phyloP scores from a whole-genome alignment of 2,888 invertebrate species.

The Ceramica pisi region DNA sequence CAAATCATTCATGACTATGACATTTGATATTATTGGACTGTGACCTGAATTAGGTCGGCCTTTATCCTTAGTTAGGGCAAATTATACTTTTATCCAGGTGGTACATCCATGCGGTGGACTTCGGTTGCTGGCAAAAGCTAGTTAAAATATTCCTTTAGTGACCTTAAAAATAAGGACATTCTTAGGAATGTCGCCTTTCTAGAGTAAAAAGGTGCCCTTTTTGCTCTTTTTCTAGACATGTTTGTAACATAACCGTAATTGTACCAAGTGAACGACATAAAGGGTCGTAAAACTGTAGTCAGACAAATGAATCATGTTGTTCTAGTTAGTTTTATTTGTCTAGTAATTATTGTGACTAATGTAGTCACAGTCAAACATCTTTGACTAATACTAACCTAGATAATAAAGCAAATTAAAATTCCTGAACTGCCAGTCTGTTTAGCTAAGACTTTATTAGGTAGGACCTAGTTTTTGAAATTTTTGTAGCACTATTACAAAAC shows the following conservation, averaged over 20 bases:
- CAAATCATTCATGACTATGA: too few relatives aligned
- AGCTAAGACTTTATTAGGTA: neutral
- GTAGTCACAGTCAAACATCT: conserved; percentile 25
- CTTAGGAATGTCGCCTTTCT: neutral
- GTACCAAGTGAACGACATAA: conserved; percentile 11
- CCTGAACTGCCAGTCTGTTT: neutral
- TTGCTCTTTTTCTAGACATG: conserved; percentile 19
- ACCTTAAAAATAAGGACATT: conserved; percentile 19
- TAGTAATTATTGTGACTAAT: conserved; percentile 28
- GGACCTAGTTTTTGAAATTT: neutral
- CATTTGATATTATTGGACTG: too few relatives aligned
- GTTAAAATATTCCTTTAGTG: conserved; percentile 1
- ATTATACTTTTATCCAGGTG: too few relatives aligned
- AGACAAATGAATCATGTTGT: conserved; percentile 41
- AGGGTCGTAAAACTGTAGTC: conserved; percentile 27
- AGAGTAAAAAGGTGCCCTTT: conserved; percentile 25
- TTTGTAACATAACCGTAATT: neutral
- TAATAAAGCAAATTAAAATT: conserved; percentile 35
- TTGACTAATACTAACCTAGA: conserved; percentile 31
- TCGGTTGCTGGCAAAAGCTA: neutral
- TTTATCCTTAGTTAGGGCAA: too few relatives aligned
- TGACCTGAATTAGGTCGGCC: too few relatives aligned
- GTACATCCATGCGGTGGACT: too few relatives aligned
- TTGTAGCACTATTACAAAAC: neutral
- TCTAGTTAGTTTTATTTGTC: conserved; percentile 36